phyloP scores from a whole-genome alignment of 1,140 invertebrate species.

The Ceratina australensis region DNA sequence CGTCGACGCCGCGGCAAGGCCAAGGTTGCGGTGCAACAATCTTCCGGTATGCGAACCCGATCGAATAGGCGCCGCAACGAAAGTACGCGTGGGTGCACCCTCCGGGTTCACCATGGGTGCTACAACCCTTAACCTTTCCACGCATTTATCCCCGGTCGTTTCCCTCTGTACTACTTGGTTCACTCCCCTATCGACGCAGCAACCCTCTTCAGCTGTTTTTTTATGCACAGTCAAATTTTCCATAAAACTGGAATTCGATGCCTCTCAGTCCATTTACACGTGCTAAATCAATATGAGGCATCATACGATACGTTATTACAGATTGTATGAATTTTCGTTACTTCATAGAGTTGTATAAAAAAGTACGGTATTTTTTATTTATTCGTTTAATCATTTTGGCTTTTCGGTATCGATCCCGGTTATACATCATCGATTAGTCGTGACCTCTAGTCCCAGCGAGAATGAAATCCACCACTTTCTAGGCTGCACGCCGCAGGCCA shows the following conservation, averaged over 20 bases:
- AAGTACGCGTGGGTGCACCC: conserved; percentile 39
- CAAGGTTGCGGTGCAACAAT: conserved; percentile 51
- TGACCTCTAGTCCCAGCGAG: neutral
- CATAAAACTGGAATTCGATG: no score
- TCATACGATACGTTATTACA: no score
- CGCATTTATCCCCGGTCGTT: conserved; percentile 43
- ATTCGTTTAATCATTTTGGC: neutral
- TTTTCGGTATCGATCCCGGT: neutral
- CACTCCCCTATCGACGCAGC: no score
- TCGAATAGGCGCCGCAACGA: conserved; percentile 25
- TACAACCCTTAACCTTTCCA: conserved; percentile 54
- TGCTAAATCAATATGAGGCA: no score
- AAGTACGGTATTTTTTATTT: neutral
- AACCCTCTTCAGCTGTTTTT: no score
- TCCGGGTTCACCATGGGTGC: conserved; percentile 49
- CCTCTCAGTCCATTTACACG: no score
- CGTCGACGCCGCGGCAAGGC: conserved; percentile 31
- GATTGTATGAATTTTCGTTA: no score
- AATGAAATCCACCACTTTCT: neutral
- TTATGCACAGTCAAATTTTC: no score
- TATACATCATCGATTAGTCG: conserved; percentile 8
- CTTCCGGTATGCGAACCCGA: conserved; percentile 22
- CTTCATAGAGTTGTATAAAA: neutral
- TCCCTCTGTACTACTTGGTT: neutral
- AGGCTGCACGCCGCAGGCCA: neutral